Percentiles rank a stretch among this genome's conserved stretches.
phyloP scores from a whole-genome alignment of 2,113 vertebrate genomes.

The Nansenia antarctica region DNA sequence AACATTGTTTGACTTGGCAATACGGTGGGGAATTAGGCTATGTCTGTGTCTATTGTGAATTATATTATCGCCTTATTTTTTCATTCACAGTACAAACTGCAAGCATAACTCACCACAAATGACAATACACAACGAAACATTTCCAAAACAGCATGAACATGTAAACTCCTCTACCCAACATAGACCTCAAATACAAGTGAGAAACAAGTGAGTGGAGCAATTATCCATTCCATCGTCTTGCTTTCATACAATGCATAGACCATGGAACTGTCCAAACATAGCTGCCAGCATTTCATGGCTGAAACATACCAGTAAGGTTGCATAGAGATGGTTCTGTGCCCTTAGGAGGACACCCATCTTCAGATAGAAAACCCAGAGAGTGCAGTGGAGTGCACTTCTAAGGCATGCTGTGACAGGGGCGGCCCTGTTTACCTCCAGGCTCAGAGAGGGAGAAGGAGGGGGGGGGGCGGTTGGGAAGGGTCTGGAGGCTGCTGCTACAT shows the following conservation, averaged over 20 bases:
- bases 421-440: conserved; percentile 46
- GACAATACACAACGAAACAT: background rate
- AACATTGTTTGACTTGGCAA: background rate
- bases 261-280: background rate
- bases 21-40: no score
- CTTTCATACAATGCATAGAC: background rate
- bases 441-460: background rate
- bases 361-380: conserved; percentile 11
- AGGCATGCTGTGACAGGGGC: conserved; percentile 58
- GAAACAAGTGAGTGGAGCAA: background rate
- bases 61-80: no score
- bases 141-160: background rate
- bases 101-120: background rate
- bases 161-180: background rate
- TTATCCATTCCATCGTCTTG: background rate
- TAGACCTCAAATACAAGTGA: background rate
- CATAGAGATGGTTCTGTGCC: background rate
- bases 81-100: background rate
- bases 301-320: background rate
- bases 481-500: background rate
- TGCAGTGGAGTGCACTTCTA: conserved; percentile 22
- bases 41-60: no score
- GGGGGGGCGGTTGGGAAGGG: background rate
- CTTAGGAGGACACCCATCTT: conserved; percentile 20
- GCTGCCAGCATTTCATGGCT: background rate